Conservation (phyloP, 2,888 invertebrate species). For the Agriopis marginaria region DNA sequence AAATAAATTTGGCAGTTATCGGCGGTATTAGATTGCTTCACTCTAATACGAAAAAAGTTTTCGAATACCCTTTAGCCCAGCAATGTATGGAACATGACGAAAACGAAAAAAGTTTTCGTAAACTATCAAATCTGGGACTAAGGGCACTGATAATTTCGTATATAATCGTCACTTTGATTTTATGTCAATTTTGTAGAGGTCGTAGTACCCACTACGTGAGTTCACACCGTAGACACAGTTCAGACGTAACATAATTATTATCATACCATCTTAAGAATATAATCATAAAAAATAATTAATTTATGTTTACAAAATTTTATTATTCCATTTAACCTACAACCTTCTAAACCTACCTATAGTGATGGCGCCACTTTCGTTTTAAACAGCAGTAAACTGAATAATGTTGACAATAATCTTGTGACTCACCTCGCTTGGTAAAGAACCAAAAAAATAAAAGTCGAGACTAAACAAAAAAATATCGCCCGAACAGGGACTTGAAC, state of each 20-base stretch:
- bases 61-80: too few relatives aligned
- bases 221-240: background rate
- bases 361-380: constrained; percentile 6
- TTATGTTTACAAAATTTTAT: background rate
- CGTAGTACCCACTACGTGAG: background rate
- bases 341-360: too few relatives aligned
- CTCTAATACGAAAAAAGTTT: too few relatives aligned
- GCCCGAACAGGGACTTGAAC: constrained; percentile 87
- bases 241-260: background rate
- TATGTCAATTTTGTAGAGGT: background rate
- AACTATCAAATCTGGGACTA: too few relatives aligned
- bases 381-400: background rate
- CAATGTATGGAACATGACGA: too few relatives aligned
- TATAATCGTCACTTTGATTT: background rate
- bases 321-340: background rate
- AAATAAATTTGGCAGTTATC: too few relatives aligned
- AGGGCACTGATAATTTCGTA: background rate
- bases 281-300: background rate
- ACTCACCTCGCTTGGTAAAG: background rate
- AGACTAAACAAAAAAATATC: constrained; percentile 52
- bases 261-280: too few relatives aligned
- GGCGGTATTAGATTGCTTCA: too few relatives aligned
- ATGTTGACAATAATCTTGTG: background rate
- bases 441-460: background rate
- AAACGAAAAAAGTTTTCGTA: too few relatives aligned